A percentile compares a stretch with the other conserved stretches of the same genome.
Evolutionary conservation across 2,797 vertebrate genomes (phyloP).

Genomic region (Vespertilio murinus): DNA sequence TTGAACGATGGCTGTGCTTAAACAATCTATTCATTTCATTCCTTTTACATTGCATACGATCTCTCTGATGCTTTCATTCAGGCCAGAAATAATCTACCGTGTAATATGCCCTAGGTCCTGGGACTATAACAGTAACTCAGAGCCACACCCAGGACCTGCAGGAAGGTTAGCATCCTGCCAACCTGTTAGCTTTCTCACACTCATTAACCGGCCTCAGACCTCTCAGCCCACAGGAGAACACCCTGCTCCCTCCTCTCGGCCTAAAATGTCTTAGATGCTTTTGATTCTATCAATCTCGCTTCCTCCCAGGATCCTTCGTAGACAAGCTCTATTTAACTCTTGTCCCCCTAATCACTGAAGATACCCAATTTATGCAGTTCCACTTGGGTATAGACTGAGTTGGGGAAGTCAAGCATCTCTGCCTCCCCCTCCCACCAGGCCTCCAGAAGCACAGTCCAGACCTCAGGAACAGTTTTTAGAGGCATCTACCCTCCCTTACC

Average conservation of each 20-base stretch:
- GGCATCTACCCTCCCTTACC: not conserved
- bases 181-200: not conserved
- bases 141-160: not conserved
- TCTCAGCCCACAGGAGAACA: not conserved
- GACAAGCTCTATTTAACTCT: not conserved
- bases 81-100: not conserved
- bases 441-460: not conserved
- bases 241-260: not conserved
- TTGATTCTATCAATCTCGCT: not conserved
- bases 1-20: not conserved
- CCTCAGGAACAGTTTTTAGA: not conserved
- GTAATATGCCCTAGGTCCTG: not conserved
- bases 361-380: not conserved
- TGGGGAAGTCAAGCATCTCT: not conserved
- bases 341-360: not conserved
- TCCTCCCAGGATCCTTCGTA: constrained; percentile 2
- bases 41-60: not conserved
- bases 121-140: not conserved
- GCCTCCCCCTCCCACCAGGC: not conserved
- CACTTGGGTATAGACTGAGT: not conserved
- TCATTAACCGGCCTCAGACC: not conserved
- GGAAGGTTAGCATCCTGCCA: not conserved
- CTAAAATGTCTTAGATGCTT: not conserved
- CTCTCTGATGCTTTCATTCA: not conserved
- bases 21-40: not conserved